Percentiles rank a stretch among this genome's conserved stretches.
phyloP scores from a whole-genome alignment of 2,113 vertebrate species.

The Megaceryle maxima region DNA sequence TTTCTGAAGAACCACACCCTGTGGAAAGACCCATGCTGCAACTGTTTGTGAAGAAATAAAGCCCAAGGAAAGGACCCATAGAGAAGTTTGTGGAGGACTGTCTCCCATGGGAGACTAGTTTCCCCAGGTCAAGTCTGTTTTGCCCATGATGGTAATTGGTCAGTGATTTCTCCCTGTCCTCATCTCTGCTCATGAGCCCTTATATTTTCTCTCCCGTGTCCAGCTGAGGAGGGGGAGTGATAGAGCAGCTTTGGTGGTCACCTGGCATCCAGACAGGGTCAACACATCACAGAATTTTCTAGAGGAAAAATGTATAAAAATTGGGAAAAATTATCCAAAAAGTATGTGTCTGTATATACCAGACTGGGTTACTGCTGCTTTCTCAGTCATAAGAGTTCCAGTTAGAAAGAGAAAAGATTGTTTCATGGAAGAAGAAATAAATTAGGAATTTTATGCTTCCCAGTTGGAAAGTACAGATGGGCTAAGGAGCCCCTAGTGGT shows the following conservation, averaged over 20 bases:
- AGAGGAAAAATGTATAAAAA: not conserved
- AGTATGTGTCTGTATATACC: not conserved
- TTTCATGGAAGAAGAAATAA: not conserved
- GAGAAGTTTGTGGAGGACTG: not conserved
- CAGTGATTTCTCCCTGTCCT: not conserved
- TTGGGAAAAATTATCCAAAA: not conserved
- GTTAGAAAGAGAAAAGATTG: not conserved
- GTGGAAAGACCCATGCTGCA: not conserved
- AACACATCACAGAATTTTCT: not conserved
- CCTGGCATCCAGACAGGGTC: not conserved
- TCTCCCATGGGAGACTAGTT: not conserved
- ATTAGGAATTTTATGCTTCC: not conserved
- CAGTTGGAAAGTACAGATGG: not conserved
- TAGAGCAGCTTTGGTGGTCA: not conserved
- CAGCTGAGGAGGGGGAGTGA: not conserved
- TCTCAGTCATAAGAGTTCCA: not conserved
- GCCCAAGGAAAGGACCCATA: not conserved
- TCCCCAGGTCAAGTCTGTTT: not conserved
- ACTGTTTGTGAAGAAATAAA: not conserved
- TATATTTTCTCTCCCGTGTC: not conserved
- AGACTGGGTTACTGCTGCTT: not conserved
- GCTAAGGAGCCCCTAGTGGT: not conserved
- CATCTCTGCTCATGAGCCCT: fast-evolving
- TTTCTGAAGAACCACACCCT: not conserved
- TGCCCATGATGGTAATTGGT: fast-evolving